Base-by-base conservation (phyloP, 2,113 vertebrate genomes). In the Phyllostomus hastatus region DNA sequence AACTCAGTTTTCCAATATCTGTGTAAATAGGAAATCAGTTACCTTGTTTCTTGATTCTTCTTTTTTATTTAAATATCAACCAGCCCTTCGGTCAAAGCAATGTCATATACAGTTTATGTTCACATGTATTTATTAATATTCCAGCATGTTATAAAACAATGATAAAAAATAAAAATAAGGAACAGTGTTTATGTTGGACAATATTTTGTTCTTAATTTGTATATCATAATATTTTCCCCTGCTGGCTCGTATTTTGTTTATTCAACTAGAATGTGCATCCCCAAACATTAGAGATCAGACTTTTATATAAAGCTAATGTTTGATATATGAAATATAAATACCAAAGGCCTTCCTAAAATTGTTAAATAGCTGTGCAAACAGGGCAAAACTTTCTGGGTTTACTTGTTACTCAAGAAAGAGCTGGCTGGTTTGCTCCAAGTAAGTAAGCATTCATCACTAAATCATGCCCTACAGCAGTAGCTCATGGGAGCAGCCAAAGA, bases 61-160 rank as follows among this genome's bases (percentile, higher is more conserved):
- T 90, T 22, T 75, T 59, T 69, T 70, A 81, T 83, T 89, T 86
- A 94, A 86, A 59, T 82, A 82, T 79, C 38, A 92, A 41, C 16
- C 20, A 94, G 22, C 1, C 7, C 20, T 88, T 82, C 88, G 41
- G 22, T 20, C 28, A 61, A 41, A 80, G 10, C 8, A 43, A 61
- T 75, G 38, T 10, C 41, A 88, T 70, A 72, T 70, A 52, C 41
- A 90, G 31, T 67, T 89, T 87, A 83, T 88, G 46, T 38, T 92
- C 61, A 96, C 2, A 61, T 80, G 20, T 41, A 59, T 84, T 84
- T 50, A 73, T 91, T 88, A 61, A 88, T 84, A 91, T 73, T 69
- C 41, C 52, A 59, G 79, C 11, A 54, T 70, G 12, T 84, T 95
- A 61, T 83, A 35, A 61, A 64, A 22, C 4, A 57, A 72, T 87